Evolutionary conservation across 2,113 vertebrate species (phyloP), one percentile per base, ranked within the genome.

Genomic region (Vanacampus margaritifer): DNA sequence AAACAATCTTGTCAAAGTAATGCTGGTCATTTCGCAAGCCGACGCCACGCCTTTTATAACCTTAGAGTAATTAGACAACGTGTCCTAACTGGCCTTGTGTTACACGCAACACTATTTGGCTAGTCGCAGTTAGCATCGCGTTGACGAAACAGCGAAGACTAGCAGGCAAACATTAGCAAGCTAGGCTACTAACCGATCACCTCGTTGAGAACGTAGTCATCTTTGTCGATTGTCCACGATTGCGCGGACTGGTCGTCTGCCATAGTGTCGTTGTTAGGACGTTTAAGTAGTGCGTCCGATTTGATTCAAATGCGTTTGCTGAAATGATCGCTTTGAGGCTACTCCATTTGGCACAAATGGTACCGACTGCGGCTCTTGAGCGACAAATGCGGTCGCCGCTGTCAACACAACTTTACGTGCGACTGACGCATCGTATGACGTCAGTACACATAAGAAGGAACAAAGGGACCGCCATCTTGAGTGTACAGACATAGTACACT

Each of bases 151-250:
- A 69, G 71, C 64, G 48, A 68, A 75, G 69, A 75, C 78, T 78
- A 78, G 13, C 19, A 50, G 48, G 84, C 80, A 86, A 87, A 64
- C 84, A 4, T 67, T 86, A 87, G 87, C 85, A 72, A 6, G 83
- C 83, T 86, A 79, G 80, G 82, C 82, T 85, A 84, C 95, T 95
- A 89, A 97, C 95, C 95, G 85, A 98, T 96, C 86, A 97, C 96
- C 93, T 97, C 96, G 85, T 94, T 93, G 81, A 98, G 94, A 79
- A 96, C 94, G 75, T 97, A 98, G 79, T 98, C 95, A 85, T 98
- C 95, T 88, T 89, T 91, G 91, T 95, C 92, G 90, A 97, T 96
- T 68, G 95, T 92, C 95, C 95, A 98, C 73, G 93, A 81, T 86
- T 95, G 91, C 74, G 93, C 87, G 85, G 93, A 93, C 90, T 91